Evolutionary conservation across 2,888 invertebrate species (phyloP), one percentile per base, ranked within the genome.

Genomic region (Metopia argyrocephala): DNA sequence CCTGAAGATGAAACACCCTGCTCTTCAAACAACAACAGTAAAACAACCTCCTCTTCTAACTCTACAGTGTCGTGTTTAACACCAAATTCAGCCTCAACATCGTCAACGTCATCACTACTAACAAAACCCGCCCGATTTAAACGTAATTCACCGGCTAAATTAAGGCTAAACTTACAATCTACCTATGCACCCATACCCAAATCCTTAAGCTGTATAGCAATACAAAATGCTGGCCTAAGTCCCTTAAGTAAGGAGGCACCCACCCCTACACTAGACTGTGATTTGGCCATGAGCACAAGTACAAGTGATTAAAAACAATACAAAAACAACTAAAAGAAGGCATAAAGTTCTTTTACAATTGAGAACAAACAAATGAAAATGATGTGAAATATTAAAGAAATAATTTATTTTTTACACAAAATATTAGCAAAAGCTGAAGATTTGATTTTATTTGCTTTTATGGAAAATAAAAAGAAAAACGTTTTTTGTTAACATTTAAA

Each of bases 131-230:
- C 83, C 28, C 78, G 86, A 1, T 88, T 87, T 52, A 88, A 88
- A 84, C 88, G 88, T 52, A 88, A 86, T 61, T 89, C 88, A 70
- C 88, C 89, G 28, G 88, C 86, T 46, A 88, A 88, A 84, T 84
- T 88, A 68, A 84, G 88, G 80, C 87, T 88, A 71, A 87, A 88
- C 83, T 82, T 88, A 59, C 86, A 86, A 79, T 84, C 89, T 25
- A 87, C 81, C 61, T 88, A 86, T 78, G 84, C 86, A 75, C 85
- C 84, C 66, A 87, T 88, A 84, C 87, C 88, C 82, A 88, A 87
- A 84, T 88, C 88, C 54, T 83, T 87, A 79, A 88, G 88, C 85
- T 88, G 87, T 85, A 86, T 88, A 85, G 86, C 89, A 64, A 87
- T 88, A 84, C 86, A 85, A 74, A 85, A 84, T 80, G 84, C 83